Conservation (phyloP, 1,140 invertebrate genomes). For the Micrasema minimum region DNA sequence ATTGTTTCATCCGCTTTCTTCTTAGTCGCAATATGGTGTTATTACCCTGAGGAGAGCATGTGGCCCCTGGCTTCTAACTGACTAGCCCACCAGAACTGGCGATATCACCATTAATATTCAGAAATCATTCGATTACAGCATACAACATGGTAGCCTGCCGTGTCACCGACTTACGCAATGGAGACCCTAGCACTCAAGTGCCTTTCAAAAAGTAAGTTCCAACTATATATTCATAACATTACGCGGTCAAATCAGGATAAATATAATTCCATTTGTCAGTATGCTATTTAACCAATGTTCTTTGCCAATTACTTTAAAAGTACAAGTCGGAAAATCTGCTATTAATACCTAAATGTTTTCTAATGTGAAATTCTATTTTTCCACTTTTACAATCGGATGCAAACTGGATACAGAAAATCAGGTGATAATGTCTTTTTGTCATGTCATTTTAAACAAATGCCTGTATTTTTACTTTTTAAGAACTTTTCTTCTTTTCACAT, state of each 20-base stretch:
- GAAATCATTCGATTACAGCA: constrained; percentile 83
- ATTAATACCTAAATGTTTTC: too few relatives aligned
- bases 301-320: too few relatives aligned
- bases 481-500: too few relatives aligned
- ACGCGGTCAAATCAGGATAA: too few relatives aligned
- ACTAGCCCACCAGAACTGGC: constrained; percentile 50
- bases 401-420: constrained; percentile 49
- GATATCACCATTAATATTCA: constrained; percentile 70
- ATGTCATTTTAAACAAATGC: too few relatives aligned
- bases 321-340: too few relatives aligned
- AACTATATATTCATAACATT: background rate
- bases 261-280: background rate
- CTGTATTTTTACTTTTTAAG: too few relatives aligned
- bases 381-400: constrained; percentile 28
- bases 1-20: constrained; percentile 43
- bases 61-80: constrained; percentile 50
- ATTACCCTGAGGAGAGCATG: constrained; percentile 51
- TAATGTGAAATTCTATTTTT: background rate
- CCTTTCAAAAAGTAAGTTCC: constrained; percentile 95
- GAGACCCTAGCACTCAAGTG: constrained; percentile 91
- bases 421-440: constrained; percentile 47
- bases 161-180: constrained; percentile 90
- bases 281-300: background rate
- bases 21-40: constrained; percentile 55
- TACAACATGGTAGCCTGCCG: constrained; percentile 98